These are phyloP conservation scores for Electrona antarctica DNA, from an alignment of 2,113 vertebrate genomes.

Conservation along the genomic window DNA sequence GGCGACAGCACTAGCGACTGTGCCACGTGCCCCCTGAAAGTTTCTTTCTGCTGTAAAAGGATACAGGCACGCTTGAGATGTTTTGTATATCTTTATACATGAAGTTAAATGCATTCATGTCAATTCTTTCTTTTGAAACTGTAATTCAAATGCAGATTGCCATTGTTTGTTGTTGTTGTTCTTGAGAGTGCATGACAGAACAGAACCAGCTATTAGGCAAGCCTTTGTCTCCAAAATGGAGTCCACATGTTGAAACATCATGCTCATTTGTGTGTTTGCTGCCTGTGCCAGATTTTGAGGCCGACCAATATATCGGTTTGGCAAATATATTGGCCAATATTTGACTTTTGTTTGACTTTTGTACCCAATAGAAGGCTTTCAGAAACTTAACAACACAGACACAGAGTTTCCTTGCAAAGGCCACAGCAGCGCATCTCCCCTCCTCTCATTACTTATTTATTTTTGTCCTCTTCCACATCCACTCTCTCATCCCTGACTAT, in stretches of 20 bases:
- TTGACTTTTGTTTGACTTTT: background rate
- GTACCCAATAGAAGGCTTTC: background rate
- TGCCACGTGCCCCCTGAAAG: background rate
- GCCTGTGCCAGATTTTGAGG: background rate
- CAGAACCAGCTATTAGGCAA: background rate
- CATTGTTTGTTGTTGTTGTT: background rate
- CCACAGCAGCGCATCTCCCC: constrained; percentile 15
- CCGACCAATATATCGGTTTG: too few species aligned
- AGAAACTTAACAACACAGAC: background rate
- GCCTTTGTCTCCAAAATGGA: constrained; percentile 24
- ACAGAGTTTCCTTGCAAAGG: constrained; percentile 3
- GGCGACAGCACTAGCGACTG: too few species aligned
- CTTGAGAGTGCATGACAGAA: constrained; percentile 16
- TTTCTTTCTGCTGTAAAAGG: too few species aligned
- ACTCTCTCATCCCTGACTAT: background rate
- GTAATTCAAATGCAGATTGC: constrained; percentile 15
- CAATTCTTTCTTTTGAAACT: constrained; percentile 25
- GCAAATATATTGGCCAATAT: too few species aligned
- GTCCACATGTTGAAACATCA: constrained; percentile 20
- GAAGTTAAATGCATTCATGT: background rate
- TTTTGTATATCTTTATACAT: background rate
- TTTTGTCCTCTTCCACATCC: background rate
- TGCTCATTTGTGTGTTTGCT: background rate
- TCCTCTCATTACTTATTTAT: background rate
- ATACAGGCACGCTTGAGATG: background rate